Conservation (phyloP, 2,113 vertebrate species). For the Oncorhynchus mykiss region DNA sequence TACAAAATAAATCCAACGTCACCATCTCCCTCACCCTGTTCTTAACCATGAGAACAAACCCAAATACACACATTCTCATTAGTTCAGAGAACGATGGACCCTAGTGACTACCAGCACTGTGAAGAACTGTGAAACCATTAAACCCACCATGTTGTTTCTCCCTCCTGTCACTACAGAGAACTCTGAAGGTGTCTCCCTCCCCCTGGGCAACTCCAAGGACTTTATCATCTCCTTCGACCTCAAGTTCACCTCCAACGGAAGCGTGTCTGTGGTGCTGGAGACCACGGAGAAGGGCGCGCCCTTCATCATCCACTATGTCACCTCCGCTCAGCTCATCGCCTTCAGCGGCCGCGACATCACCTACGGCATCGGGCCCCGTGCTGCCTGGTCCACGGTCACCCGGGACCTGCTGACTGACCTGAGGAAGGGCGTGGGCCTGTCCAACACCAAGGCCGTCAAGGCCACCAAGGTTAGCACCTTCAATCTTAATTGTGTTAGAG, state of each 20-base stretch:
- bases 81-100: no score
- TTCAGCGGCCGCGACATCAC: constrained; percentile 85
- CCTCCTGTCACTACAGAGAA: constrained; percentile 74
- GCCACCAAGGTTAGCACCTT: constrained; percentile 80
- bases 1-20: no score
- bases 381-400: constrained; percentile 89
- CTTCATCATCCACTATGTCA: constrained; percentile 89
- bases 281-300: constrained; percentile 89
- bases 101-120: no score
- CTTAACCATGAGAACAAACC: no score
- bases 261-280: constrained; percentile 88
- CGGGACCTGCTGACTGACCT: constrained; percentile 94
- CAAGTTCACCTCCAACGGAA: constrained; percentile 88
- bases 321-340: constrained; percentile 85
- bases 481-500: not conserved
- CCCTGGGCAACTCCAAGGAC: constrained; percentile 87
- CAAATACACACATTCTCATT: no score
- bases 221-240: constrained; percentile 95
- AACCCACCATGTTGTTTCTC: not conserved
- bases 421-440: constrained; percentile 92
- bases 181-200: constrained; percentile 87
- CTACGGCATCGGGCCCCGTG: constrained; percentile 87
- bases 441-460: constrained; percentile 95
- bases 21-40: no score
- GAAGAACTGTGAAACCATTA: no score